Evolutionary conservation across 2,888 invertebrate species (phyloP).

Genomic region (Sinhomidia bicolor): DNA sequence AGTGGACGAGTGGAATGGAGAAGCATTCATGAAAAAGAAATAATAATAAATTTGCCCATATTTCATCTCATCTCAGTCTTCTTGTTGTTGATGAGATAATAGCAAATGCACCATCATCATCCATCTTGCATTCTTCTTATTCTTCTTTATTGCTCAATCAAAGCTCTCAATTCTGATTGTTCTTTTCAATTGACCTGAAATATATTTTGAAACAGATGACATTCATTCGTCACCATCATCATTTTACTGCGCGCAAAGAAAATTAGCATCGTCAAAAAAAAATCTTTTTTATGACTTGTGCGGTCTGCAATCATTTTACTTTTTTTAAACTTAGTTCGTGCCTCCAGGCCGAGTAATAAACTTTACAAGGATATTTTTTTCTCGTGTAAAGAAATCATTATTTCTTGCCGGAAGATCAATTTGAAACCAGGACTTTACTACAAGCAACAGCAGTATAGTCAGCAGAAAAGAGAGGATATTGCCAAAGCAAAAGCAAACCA

Average conservation of each 20-base stretch:
- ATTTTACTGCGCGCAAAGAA: too few species aligned
- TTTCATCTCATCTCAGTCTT: constrained; percentile 16
- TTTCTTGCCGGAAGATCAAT: constrained; percentile 66
- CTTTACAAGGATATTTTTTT: not conserved
- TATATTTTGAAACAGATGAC: constrained; percentile 22
- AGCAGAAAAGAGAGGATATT: not conserved
- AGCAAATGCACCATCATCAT: constrained; percentile 55
- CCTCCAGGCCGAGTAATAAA: constrained; percentile 36
- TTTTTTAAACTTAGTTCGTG: constrained; percentile 39
- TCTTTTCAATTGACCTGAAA: constrained; percentile 63
- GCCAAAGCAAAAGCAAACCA: not conserved
- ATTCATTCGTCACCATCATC: not conserved
- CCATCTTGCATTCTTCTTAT: constrained; percentile 22
- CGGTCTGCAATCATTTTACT: not conserved
- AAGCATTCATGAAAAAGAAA: not conserved
- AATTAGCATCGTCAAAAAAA: not conserved
- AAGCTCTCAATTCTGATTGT: constrained; percentile 36
- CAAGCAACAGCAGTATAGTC: not conserved
- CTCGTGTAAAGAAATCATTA: not conserved
- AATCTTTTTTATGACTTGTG: not conserved
- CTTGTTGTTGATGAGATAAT: constrained; percentile 13
- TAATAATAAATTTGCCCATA: constrained; percentile 34
- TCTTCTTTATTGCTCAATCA: constrained; percentile 9
- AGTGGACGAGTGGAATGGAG: not conserved
- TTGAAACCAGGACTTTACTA: not conserved